These are phyloP conservation scores for Eulemur rufifrons DNA, from an alignment of 2,113 vertebrate species.

Conservation along the genomic window DNA sequence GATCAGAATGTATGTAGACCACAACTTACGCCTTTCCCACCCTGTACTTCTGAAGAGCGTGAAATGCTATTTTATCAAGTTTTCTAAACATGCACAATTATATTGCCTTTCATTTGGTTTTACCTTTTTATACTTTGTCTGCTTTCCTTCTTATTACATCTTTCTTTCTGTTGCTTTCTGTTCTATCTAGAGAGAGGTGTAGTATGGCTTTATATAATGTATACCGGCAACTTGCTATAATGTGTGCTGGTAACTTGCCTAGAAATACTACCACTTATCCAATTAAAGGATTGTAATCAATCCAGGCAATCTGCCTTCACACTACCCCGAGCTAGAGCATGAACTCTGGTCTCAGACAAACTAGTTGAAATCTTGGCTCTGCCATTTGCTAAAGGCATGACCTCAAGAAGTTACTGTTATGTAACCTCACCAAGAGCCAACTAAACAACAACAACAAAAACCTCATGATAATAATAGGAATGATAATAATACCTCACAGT, in stretches of 20 bases:
- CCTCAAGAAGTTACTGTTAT: slow-evolving; percentile 43
- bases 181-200: not conserved
- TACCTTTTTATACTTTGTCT: slow-evolving; percentile 14
- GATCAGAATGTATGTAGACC: not conserved
- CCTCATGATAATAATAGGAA: not conserved
- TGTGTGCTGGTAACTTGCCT: slow-evolving; percentile 33
- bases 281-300: slow-evolving; percentile 47
- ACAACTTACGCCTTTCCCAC: not conserved
- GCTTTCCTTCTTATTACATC: not conserved
- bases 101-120: not conserved
- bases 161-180: not conserved
- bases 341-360: slow-evolving; percentile 38
- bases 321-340: not conserved
- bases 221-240: not conserved
- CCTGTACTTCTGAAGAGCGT: not conserved
- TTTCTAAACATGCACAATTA: slow-evolving; percentile 10
- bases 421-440: slow-evolving; percentile 18
- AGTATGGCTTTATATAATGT: not conserved
- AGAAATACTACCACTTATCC: slow-evolving; percentile 48
- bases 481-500: not conserved
- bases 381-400: slow-evolving; percentile 25
- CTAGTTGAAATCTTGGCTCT: slow-evolving; percentile 42
- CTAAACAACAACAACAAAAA: not conserved
- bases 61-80: not conserved
- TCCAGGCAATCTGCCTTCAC: slow-evolving; percentile 48